Conservation (phyloP, 2,113 vertebrate species). For the Nycticorax nycticorax region DNA sequence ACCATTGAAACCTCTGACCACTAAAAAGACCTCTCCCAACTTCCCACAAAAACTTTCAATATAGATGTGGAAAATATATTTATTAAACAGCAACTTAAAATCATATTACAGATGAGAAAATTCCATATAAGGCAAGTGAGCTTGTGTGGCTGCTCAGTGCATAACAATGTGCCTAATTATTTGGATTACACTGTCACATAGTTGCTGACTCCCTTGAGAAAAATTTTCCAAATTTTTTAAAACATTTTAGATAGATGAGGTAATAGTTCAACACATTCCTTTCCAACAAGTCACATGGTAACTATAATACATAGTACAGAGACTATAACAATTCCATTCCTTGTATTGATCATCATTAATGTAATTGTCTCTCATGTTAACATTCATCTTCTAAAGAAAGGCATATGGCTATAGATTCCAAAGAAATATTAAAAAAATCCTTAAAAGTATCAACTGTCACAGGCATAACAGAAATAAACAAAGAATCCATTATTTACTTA, state of each 20-base stretch:
- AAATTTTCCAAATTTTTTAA: slow-evolving; percentile 73
- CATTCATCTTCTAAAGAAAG: not conserved
- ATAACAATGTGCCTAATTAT: slow-evolving; percentile 68
- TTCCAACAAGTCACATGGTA: slow-evolving; percentile 28
- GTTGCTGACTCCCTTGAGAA: slow-evolving; percentile 63
- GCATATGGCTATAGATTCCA: not conserved
- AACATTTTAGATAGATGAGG: slow-evolving; percentile 74
- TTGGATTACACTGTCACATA: slow-evolving; percentile 66
- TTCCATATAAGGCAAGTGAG: slow-evolving; percentile 68
- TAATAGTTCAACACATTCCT: slow-evolving; percentile 68
- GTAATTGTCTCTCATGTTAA: not conserved
- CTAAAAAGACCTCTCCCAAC: not conserved
- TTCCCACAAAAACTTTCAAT: not conserved
- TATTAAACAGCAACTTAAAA: not conserved
- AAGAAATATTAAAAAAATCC: not conserved
- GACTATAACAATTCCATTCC: not conserved
- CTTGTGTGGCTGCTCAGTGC: slow-evolving; percentile 21
- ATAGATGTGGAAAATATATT: not conserved
- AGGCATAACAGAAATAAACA: not conserved
- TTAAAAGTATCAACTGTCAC: not conserved
- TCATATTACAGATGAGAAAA: slow-evolving; percentile 17
- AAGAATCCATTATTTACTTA: not conserved
- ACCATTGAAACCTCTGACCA: not conserved
- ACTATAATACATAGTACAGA: not conserved
- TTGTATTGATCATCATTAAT: not conserved